Base-by-base conservation (phyloP, 2,113 vertebrate genomes). In the Amblyornis subalaris region DNA sequence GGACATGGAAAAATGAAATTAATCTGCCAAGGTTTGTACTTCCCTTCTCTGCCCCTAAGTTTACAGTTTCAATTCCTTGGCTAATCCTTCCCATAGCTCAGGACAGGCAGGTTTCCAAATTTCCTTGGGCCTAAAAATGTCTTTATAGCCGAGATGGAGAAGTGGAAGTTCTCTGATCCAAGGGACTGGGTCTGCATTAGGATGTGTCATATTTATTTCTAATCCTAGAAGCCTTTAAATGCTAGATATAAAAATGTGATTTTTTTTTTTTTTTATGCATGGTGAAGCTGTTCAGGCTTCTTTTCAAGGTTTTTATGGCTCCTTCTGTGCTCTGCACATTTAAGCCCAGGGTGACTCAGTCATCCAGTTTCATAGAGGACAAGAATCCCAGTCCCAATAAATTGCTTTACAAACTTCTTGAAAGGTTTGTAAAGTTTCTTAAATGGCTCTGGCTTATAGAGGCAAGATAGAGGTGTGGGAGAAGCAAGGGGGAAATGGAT, bases 321-420 rank as follows among this genome's bases (percentile, higher is more conserved):
- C 26, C 55, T 73, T 89, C 84, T 89, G 36, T 48, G 51, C 70
- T 92, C 29, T 87, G 66, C 45, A 51, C 48, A 65, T 85, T 93
- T 91, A 91, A 89, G 31, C 40, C n/a, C 45, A 57, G 85, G 28
- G 54, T 94, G 90, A 91, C 50, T 84, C 77, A 85, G 57, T 85
- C 66, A 82, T 88, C 48, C 57, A 6, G 74, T 89, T 95, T 88
- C 71, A 79, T 13, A 91, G 58, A 82, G 71, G 80, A 75, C 87
- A 69, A 87, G 74, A 60, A 82, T 65, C 65, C 62, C 17, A 47
- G 38, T 71, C 61, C 55, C 51, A 84, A 0, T 51, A 94, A 85
- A 95, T 76, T 82, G 61, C 90, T 95, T 95, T 89, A 69, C 48
- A 61, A 88, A 95, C 85, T 85, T 94, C 61, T 74, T 77, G 58